A percentile compares a stretch with the other conserved stretches of the same genome.
These are phyloP conservation scores for Meliscaeva auricollis DNA, from an alignment of 2,888 invertebrate genomes.

Conservation along the genomic window DNA sequence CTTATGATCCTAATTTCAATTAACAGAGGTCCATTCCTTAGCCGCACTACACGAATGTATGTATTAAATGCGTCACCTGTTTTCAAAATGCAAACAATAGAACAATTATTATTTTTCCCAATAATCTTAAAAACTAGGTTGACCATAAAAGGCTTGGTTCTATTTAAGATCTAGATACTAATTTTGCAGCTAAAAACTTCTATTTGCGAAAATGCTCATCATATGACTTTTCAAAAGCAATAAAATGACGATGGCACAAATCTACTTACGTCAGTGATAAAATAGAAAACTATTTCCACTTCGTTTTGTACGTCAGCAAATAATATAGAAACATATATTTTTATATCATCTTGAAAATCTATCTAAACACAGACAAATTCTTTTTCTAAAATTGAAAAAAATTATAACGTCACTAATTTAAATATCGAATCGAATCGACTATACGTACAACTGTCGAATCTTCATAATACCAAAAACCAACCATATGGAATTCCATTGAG, in stretches of 20 bases:
- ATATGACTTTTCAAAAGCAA: constrained; percentile 19
- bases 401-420: constrained; percentile 27
- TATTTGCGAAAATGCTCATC: constrained; percentile 4
- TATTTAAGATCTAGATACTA: not conserved
- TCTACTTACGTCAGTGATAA: constrained; percentile 9
- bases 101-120: too few relatives aligned
- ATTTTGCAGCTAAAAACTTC: constrained; percentile 10
- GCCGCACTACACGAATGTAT: too few relatives aligned
- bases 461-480: not conserved
- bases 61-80: too few relatives aligned
- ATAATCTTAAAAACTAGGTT: not conserved
- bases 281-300: constrained; percentile 24
- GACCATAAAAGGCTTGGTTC: not conserved
- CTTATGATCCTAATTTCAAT: too few relatives aligned
- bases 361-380: constrained; percentile 19
- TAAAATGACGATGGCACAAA: constrained; percentile 2
- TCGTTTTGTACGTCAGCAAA: constrained; percentile 3
- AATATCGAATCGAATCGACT: not conserved
- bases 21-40: too few relatives aligned
- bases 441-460: not conserved
- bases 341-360: constrained; percentile 9
- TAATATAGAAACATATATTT: too few relatives aligned
- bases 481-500: constrained; percentile 26
- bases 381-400: constrained; percentile 30
- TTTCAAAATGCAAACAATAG: too few relatives aligned